phyloP scores from a whole-genome alignment of 2,888 invertebrate genomes.

The Limnephilus auricula region DNA sequence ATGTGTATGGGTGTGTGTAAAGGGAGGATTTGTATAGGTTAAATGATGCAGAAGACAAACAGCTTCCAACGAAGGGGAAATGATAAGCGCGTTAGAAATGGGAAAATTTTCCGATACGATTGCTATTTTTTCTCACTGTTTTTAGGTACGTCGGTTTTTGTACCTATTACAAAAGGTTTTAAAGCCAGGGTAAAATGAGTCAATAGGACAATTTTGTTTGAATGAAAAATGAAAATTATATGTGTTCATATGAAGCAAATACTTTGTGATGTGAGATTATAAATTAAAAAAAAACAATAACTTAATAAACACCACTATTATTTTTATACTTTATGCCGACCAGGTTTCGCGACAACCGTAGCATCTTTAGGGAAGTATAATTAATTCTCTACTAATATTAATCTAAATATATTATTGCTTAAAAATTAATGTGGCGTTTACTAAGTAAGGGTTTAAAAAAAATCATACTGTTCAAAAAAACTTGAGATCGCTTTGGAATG shows the following conservation, averaged over 20 bases:
- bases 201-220: not conserved
- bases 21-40: slow-evolving; percentile 43
- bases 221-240: not conserved
- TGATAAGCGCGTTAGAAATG: slow-evolving; percentile 43
- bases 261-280: too few relatives aligned
- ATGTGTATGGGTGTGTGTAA: not conserved
- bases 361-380: too few relatives aligned
- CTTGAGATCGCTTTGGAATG: not conserved
- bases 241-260: too few relatives aligned
- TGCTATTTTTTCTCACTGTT: not conserved
- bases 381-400: too few relatives aligned
- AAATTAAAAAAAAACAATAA: too few relatives aligned
- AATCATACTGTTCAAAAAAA: not conserved
- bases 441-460: too few relatives aligned
- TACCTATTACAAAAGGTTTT: not conserved
- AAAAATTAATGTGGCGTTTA: too few relatives aligned
- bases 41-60: slow-evolving; percentile 49
- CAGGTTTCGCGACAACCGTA: too few relatives aligned
- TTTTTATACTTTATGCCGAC: too few relatives aligned
- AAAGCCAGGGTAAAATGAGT: not conserved
- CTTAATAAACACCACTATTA: too few relatives aligned
- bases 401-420: too few relatives aligned
- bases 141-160: not conserved
- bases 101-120: slow-evolving; percentile 9
- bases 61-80: slow-evolving; percentile 53